phyloP scores from a whole-genome alignment of 2,113 vertebrate species.

The Alethe castanea region DNA sequence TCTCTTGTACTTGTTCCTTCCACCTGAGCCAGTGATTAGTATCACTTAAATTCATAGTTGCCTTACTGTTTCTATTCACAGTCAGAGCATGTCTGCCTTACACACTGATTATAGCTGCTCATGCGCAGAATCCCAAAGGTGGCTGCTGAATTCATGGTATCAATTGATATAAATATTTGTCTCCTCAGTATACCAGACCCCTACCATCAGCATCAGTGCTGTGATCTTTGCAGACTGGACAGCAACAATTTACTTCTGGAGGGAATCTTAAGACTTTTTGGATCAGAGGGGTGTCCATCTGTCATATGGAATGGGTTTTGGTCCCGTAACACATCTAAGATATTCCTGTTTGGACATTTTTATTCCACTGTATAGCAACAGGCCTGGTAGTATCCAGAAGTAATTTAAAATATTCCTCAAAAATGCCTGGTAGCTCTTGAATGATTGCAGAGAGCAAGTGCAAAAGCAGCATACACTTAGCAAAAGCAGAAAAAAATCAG shows the following conservation, averaged over 20 bases:
- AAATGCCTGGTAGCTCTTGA: neutral
- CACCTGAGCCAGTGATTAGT: neutral
- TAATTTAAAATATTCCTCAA: neutral
- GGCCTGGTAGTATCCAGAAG: neutral
- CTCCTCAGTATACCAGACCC: rapidly evolving
- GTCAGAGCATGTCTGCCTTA: neutral
- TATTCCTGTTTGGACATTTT: neutral
- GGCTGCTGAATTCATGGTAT: neutral
- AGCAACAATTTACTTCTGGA: neutral
- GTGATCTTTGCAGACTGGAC: neutral
- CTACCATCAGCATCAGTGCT: neutral
- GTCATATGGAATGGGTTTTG: neutral
- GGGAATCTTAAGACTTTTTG: neutral
- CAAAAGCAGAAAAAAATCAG: neutral
- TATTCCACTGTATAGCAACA: neutral
- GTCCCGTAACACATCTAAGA: neutral
- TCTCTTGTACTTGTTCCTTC: neutral
- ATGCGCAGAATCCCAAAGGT: neutral
- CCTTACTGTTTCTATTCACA: neutral
- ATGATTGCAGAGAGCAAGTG: neutral
- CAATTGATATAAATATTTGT: neutral
- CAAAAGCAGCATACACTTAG: neutral
- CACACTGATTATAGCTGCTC: neutral
- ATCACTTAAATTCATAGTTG: neutral
- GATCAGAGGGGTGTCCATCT: neutral